Evolutionary conservation across 2,113 vertebrate species (phyloP).

Genomic region (Aptenodytes patagonicus): DNA sequence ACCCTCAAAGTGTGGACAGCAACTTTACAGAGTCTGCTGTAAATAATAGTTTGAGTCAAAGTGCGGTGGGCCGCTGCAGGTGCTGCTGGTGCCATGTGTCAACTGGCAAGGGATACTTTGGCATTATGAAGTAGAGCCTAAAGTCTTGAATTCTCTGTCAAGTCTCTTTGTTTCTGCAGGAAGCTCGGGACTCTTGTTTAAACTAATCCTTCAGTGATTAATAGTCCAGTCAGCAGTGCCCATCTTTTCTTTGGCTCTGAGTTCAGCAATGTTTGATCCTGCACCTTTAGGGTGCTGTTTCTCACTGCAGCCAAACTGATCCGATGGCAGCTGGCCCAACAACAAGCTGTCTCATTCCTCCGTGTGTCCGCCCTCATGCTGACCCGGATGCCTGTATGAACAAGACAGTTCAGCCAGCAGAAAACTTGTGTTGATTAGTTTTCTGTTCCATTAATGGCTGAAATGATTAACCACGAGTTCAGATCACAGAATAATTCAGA

Average conservation of each 20-base stretch:
- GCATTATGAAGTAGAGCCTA: background rate
- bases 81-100: background rate
- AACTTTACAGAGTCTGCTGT: background rate
- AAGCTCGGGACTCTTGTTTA: background rate
- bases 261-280: background rate
- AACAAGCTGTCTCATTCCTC: background rate
- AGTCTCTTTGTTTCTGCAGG: background rate
- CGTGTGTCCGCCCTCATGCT: accelerated
- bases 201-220: background rate
- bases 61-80: background rate
- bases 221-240: background rate
- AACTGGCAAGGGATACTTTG: background rate
- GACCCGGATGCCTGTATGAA: background rate
- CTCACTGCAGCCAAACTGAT: background rate
- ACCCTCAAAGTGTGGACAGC: background rate
- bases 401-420: background rate
- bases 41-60: background rate
- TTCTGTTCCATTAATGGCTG: background rate
- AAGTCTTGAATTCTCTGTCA: background rate
- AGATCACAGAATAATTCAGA: background rate
- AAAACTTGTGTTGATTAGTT: background rate
- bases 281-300: background rate
- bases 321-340: accelerated
- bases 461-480: background rate
- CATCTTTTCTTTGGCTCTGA: background rate